Percentiles rank a stretch among this genome's conserved stretches.
Evolutionary conservation across 2,888 invertebrate genomes (phyloP).

Genomic region (Leptinotarsa peninsularis): DNA sequence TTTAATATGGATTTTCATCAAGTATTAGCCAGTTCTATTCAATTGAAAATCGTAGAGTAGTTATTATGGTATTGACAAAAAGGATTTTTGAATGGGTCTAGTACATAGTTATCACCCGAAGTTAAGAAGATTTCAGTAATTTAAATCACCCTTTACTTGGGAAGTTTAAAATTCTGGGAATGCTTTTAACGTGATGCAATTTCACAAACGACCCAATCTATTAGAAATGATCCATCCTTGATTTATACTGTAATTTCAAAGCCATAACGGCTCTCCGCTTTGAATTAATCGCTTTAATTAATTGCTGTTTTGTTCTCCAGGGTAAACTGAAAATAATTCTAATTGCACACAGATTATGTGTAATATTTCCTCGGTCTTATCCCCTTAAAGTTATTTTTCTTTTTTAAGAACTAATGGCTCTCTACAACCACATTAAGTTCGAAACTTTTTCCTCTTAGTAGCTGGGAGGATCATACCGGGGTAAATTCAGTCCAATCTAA

Average conservation of each 20-base stretch:
- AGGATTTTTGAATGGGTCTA: no score
- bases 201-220: constrained; percentile 38
- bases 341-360: constrained; percentile 32
- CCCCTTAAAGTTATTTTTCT: constrained; percentile 1
- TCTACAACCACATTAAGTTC: constrained; percentile 5
- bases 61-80: no score
- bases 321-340: constrained; percentile 45
- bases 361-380: constrained; percentile 19
- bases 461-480: neutral
- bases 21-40: no score
- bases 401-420: constrained; percentile 7
- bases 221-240: constrained; percentile 41
- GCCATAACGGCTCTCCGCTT: constrained; percentile 41
- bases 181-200: neutral
- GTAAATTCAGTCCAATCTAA: neutral
- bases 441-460: neutral
- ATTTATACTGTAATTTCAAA: constrained; percentile 39
- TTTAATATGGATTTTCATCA: no score
- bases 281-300: constrained; percentile 42
- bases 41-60: no score
- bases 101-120: no score
- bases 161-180: no score
- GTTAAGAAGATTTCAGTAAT: no score
- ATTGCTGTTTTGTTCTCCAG: constrained; percentile 43
- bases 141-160: no score